Conservation (phyloP, 2,797 vertebrate species). For the Pteropus rufus region DNA sequence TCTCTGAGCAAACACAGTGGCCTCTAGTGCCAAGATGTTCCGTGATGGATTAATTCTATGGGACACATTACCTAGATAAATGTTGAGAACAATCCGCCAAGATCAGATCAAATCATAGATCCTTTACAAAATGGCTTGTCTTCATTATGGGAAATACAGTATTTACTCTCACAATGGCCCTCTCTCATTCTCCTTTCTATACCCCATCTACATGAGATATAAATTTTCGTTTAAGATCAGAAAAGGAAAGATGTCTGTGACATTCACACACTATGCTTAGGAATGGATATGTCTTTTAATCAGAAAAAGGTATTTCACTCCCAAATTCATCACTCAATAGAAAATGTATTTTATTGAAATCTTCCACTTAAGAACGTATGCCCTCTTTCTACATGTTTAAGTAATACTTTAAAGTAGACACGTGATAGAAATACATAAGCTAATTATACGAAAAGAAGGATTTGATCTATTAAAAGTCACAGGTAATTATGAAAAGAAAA, state of each 20-base stretch:
- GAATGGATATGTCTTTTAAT: not conserved
- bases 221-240: not conserved
- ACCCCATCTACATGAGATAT: not conserved
- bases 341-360: not conserved
- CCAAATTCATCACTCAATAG: not conserved
- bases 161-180: not conserved
- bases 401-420: not conserved
- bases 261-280: not conserved
- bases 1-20: not conserved
- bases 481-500: constrained; percentile 60
- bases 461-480: constrained; percentile 9
- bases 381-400: not conserved
- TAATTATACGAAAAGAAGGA: constrained; percentile 1
- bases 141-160: not conserved
- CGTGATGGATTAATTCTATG: not conserved
- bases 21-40: not conserved
- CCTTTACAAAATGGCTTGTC: not conserved
- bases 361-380: not conserved
- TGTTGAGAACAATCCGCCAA: rapidly evolving
- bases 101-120: not conserved
- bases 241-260: not conserved
- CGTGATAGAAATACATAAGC: not conserved
- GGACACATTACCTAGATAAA: not conserved
- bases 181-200: not conserved
- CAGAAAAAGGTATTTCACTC: not conserved